Base-by-base conservation (phyloP, 2,113 vertebrate genomes). In the Numida meleagris region DNA sequence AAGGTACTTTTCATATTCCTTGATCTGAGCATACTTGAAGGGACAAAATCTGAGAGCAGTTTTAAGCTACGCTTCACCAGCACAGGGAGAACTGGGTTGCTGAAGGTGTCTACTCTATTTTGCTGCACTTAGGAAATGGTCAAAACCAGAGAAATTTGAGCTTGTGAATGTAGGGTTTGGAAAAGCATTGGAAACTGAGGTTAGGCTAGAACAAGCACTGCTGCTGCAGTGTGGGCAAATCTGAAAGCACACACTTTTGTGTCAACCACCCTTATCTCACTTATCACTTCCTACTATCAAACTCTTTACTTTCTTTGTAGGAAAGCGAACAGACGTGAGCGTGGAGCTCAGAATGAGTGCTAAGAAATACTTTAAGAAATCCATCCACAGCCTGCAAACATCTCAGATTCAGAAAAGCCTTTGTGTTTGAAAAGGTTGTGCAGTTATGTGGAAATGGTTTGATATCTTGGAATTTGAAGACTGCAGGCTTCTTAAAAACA, bases 401-500 rank as follows among this genome's bases (percentile, higher is more conserved):
- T 45, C 71, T 82, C 55, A 33, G 43, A 57, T 80, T 89, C 42
- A 75, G 82, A 81, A 81, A 88, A 94, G 21, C 9, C 1, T 72
- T 59, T 51, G 13, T 55, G 33, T 80, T 82, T 86, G 43, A 77
- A 94, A 80, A 80, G 12, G 15, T 61, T 74, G 59, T 48, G 70
- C 21, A 36, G 33, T 59, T 88, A 74, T 46, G 48, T 38, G 33
- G 25, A 53, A 85, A 88, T 74, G 45, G 63, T 80, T 91, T 77
- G 33, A 34, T 89, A 51, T 11, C 46, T 83, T 88, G 68, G 59
- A 86, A 88, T 86, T 46, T 77, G 87, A 93, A 88, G 75, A 20
- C 51, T 42, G 23, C 27, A 59, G 23, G 10, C 66, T 65, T 91
- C 87, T 88, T 66, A 77, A 77, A 87, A 88, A 74, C 50, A 48